Conservation (phyloP, 2,888 invertebrate species). For the Nephrotoma appendiculata region DNA sequence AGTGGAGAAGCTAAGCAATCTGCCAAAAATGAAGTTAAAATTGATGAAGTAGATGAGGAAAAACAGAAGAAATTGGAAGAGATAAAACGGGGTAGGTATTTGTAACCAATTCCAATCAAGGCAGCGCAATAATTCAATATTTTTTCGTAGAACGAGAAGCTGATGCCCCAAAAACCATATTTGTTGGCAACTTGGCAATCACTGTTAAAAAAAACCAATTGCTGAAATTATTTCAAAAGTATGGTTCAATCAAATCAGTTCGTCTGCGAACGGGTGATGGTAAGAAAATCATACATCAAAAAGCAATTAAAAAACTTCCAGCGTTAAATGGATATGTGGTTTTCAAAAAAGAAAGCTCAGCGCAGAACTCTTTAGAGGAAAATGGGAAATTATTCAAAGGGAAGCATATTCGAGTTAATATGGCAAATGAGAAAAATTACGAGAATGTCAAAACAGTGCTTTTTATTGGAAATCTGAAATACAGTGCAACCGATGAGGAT, state of each 20-base stretch:
- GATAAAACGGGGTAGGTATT: background rate
- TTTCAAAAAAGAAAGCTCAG: conserved; percentile 19
- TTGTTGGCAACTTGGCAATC: conserved; percentile 28
- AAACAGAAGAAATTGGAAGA: background rate
- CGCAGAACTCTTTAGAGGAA: conserved; percentile 20
- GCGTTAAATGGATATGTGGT: conserved; percentile 27
- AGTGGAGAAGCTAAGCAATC: background rate
- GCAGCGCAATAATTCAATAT: background rate
- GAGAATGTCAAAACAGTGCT: conserved; percentile 20
- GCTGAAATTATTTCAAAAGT: conserved; percentile 19
- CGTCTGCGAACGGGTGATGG: conserved; percentile 26
- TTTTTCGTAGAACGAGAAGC: background rate
- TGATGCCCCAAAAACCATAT: conserved; percentile 19
- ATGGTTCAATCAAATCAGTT: conserved; percentile 20
- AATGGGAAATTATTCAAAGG: conserved; percentile 26
- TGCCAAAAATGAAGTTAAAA: background rate
- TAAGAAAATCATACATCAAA: conserved; percentile 22
- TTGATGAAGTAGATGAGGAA: background rate
- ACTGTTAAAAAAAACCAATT: conserved; percentile 28
- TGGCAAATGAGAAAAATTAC: conserved; percentile 10
- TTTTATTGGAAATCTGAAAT: conserved; percentile 30
- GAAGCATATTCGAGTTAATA: conserved; percentile 24
- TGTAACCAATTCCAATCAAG: background rate
- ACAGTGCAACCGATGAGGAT: conserved; percentile 27
- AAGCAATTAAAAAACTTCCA: conserved; percentile 21